Evolutionary conservation across 2,888 invertebrate genomes (phyloP), one percentile per base, ranked within the genome.

Genomic region (Drosophila heteroneura): DNA sequence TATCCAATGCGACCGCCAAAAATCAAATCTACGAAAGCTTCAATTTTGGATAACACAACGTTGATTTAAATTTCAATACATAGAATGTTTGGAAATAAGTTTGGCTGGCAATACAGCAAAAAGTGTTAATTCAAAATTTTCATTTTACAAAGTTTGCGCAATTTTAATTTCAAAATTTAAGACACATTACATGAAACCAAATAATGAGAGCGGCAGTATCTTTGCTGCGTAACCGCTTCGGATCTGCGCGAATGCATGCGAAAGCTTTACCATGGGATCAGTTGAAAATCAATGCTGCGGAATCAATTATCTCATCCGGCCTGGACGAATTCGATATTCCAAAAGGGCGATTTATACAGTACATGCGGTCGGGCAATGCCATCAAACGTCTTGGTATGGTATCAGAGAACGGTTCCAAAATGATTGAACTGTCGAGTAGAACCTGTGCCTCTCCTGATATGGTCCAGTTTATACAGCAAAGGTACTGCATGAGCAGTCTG

Each of bases 291-390:
- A 61, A 60, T 56, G 44, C 47, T 1, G 7, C 51, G 5, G 69
- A 78, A 19, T 19, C 67, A 1, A 41, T 68, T 4, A 54, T 47
- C 1, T n/a, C 61, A 19, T 44, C 51, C 53, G 28, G 14, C 19
- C 32, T 41, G 26, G 37, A 44, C n/a, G 75, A 78, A 56, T 53
- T 54, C 19, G 41, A 28, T 16, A 32, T 49, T 32, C 85, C 81
- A 2, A 76, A 73, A 66, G 82, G 76, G n/a, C 96, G 96, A 87
- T 95, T 96, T 82, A 95, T 97, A 54, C 97, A 97, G 89, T 97
- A 96, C 92, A 93, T 94, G 56, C 94, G 93, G 32, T 94, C 95
- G 80, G 94, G 94, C 52, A 95, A 96, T 0, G 94, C 94, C 0
- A 94, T 94, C 2, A 95, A 95, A 35, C 83, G 81, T n/a, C 94